Evolutionary conservation across 2,888 invertebrate species (phyloP).

Genomic region (Drosophila formosana): DNA sequence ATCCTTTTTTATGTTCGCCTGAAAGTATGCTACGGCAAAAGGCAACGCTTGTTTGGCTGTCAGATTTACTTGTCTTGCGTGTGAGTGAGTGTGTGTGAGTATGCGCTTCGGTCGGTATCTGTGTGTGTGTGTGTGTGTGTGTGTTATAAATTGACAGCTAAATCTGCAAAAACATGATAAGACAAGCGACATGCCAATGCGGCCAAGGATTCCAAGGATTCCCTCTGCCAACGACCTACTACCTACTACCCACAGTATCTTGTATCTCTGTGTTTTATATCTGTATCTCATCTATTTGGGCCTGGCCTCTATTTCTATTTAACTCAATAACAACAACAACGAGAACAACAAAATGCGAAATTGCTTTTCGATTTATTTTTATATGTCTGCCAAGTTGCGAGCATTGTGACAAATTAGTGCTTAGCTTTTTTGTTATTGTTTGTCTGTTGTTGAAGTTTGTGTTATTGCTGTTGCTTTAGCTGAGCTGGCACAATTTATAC

Average conservation of each 20-base stretch:
- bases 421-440: constrained; percentile 41
- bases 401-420: constrained; percentile 78
- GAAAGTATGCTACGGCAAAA: constrained; percentile 54
- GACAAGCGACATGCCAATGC: constrained; percentile 80
- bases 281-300: constrained; percentile 64
- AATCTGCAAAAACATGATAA: constrained; percentile 81
- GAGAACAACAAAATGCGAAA: constrained; percentile 54
- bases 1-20: constrained; percentile 73
- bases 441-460: constrained; percentile 16
- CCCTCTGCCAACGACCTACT: constrained; percentile 5
- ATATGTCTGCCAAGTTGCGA: constrained; percentile 72
- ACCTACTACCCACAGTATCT: constrained; percentile 22
- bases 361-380: constrained; percentile 80
- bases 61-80: constrained; percentile 71
- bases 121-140: constrained; percentile 43
- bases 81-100: background rate
- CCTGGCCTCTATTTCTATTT: constrained; percentile 59
- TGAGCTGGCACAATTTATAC: constrained; percentile 44
- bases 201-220: constrained; percentile 63
- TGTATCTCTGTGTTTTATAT: constrained; percentile 57
- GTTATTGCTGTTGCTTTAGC: constrained; percentile 21
- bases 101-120: background rate
- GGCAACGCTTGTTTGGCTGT: constrained; percentile 73
- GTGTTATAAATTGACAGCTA: constrained; percentile 79
- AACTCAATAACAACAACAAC: constrained; percentile 53